Percentiles rank a stretch among this genome's conserved stretches.
phyloP scores from a whole-genome alignment of 1,140 invertebrate species.

The Zaprionus vittiger region DNA sequence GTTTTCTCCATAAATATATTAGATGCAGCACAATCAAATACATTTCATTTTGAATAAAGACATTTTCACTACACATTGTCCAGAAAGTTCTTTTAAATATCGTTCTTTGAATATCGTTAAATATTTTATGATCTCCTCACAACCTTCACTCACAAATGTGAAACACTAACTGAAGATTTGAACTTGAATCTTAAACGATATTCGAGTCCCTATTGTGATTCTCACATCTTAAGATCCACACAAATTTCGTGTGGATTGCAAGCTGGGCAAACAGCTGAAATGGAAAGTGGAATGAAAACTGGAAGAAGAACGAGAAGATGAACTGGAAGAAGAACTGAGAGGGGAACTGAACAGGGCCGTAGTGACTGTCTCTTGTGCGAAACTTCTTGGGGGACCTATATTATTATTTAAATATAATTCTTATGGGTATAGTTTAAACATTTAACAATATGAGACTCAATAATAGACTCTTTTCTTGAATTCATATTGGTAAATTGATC shows the following conservation, averaged over 20 bases:
- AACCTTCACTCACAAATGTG: constrained; percentile 4
- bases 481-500: too few species aligned
- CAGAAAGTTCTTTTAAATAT: not conserved
- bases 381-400: too few species aligned
- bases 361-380: too few species aligned
- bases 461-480: too few species aligned
- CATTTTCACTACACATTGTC: not conserved
- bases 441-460: too few species aligned
- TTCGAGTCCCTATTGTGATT: not conserved
- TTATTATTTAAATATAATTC: too few species aligned
- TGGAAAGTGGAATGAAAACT: not conserved
- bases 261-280: constrained; percentile 1
- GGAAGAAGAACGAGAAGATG: not conserved
- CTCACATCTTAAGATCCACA: constrained; percentile 12
- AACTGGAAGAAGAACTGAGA: not conserved
- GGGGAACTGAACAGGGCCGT: not conserved
- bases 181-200: not conserved
- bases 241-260: constrained; percentile 11
- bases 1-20: not conserved
- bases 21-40: not conserved
- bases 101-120: too few species aligned
- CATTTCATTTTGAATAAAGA: not conserved
- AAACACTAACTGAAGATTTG: constrained; percentile 18
- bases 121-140: too few species aligned
- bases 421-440: too few species aligned